These are phyloP conservation scores for Anolis sagrei DNA, from an alignment of 2,113 vertebrate genomes.

Conservation along the genomic window DNA sequence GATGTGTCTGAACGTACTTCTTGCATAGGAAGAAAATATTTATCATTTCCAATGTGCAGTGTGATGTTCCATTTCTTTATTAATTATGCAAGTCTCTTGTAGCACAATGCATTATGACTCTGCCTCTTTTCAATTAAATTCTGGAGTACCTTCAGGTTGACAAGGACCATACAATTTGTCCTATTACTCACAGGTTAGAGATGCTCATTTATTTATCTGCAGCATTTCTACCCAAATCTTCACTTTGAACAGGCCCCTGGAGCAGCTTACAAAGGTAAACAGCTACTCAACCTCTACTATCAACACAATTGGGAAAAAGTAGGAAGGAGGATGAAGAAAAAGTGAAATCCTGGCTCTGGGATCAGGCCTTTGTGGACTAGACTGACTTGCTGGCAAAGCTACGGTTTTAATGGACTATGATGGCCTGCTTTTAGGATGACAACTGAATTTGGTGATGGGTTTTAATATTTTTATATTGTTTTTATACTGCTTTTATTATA, in stretches of 20 bases:
- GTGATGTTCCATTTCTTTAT: slow-evolving; percentile 20
- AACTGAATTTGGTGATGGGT: too few relatives aligned
- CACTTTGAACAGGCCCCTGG: background rate
- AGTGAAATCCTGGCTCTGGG: too few relatives aligned
- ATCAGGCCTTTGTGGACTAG: too few relatives aligned
- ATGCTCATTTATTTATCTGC: background rate
- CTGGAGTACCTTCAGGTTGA: background rate
- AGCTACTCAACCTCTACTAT: background rate
- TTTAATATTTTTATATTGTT: too few relatives aligned
- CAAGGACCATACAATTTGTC: too few relatives aligned
- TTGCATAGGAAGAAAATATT: slow-evolving; percentile 6
- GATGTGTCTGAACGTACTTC: slow-evolving; percentile 23
- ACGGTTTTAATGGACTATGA: too few relatives aligned
- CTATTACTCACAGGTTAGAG: too few relatives aligned
- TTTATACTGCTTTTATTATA: too few relatives aligned
- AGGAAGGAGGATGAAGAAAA: background rate
- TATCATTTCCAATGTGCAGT: slow-evolving; percentile 26
- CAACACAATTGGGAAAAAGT: background rate
- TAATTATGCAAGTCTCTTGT: background rate
- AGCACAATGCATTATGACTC: background rate
- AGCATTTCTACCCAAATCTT: background rate
- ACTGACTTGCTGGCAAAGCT: too few relatives aligned
- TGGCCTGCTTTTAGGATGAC: too few relatives aligned
- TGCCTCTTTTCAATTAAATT: background rate
- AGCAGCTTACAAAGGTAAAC: background rate